Evolutionary conservation across 2,888 invertebrate species (phyloP).

Genomic region (Nomada fabriciana): DNA sequence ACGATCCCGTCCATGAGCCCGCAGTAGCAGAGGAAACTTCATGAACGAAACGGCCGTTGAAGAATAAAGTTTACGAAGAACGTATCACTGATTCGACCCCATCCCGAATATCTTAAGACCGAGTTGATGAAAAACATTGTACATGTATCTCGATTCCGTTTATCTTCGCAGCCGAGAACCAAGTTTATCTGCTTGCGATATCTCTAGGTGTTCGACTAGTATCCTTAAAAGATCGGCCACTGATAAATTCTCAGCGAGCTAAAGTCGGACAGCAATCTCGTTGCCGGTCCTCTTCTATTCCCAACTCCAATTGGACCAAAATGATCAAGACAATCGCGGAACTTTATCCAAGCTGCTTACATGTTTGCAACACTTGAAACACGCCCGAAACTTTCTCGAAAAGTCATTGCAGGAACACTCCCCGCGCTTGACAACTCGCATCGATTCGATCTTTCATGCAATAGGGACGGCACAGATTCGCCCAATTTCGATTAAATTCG

Average conservation of each 20-base stretch:
- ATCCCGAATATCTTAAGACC: too few relatives aligned
- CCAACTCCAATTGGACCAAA: neutral
- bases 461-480: too few relatives aligned
- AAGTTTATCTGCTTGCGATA: too few relatives aligned
- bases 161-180: neutral
- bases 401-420: neutral
- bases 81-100: too few relatives aligned
- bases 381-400: too few relatives aligned
- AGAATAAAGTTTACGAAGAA: neutral
- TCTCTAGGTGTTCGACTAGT: neutral
- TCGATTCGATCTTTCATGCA: neutral
- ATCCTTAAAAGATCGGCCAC: constrained; percentile 16
- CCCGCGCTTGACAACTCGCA: neutral
- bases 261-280: constrained; percentile 13
- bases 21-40: neutral
- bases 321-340: constrained; percentile 25
- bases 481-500: constrained; percentile 28
- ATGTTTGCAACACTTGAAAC: too few relatives aligned
- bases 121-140: too few relatives aligned
- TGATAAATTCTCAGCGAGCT: constrained; percentile 20
- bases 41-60: neutral
- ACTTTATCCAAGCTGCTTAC: neutral
- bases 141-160: neutral
- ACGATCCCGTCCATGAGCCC: neutral
- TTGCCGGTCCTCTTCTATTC: constrained; percentile 15